Base-by-base conservation (phyloP, 2,888 invertebrate species). In the Brachypterus glaber region DNA sequence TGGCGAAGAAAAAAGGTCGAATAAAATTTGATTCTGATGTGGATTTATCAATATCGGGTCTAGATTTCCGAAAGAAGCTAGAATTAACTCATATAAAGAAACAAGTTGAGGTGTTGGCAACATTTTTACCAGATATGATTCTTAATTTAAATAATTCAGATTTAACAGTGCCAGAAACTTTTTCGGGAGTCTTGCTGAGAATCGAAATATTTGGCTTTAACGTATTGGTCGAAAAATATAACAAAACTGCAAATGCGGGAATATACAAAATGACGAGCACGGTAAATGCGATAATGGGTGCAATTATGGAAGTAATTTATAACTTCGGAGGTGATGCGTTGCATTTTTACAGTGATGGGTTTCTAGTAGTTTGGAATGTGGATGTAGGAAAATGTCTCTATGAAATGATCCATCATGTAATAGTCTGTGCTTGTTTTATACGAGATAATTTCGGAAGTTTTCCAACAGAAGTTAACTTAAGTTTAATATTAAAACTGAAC, bases 61-160 rank as follows among this genome's bases (percentile, higher is more conserved):
- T n/a, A n/a, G n/a, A n/a, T n/a, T n/a, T n/a, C n/a, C 7, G 34
- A 18, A 5, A 24, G 33, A 4, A 33, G n/a, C n/a, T 33, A 4
- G 33, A 18, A 9, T n/a, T 33, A 8, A 3, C 3, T n/a, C 16
- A 34, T 8, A 12, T 4, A 21, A 25, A 34, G 14, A 4, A 11
- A 13, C 27, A 27, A 11, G 12, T 27, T 5, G 27, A 27, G 12
- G 12, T 27, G 11, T 13, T 27, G 4, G 7, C 27, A 5, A 27
- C 27, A 5, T 27, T 27, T 11, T 11, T 27, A 13, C 27, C 27
- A 4, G 27, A 27, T 13, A 27, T 9, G 11, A 27, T 27, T 13
- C 7, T 27, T 4, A 27, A 27, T 13, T 11, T 27, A 13, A 4
- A 9, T 9, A 27, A 13, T 4, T 4, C 5, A 4, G 7, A 27